Evolutionary conservation across 2,113 vertebrate genomes (phyloP).

Genomic region (Pachypanchax playfairii): DNA sequence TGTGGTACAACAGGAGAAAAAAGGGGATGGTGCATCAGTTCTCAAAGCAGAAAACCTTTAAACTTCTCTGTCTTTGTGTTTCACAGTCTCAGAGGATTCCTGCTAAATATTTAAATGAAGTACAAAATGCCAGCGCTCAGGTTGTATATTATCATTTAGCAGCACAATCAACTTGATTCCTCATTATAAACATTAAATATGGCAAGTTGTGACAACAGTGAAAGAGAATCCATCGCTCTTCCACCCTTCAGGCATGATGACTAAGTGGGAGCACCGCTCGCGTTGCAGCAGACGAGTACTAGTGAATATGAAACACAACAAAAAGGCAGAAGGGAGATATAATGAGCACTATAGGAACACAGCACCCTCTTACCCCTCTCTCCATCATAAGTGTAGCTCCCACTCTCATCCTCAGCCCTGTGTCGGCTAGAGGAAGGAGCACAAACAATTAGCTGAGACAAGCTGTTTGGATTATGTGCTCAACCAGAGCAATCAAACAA

Average conservation of each 20-base stretch:
- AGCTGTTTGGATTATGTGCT: conserved; percentile 72
- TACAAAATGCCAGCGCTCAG: conserved; percentile 28
- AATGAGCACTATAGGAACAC: conserved; percentile 72
- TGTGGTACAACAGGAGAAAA: conserved; percentile 69
- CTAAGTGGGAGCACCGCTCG: conserved; percentile 58
- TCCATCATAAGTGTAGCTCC: conserved; percentile 66
- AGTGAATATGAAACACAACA: conserved; percentile 63
- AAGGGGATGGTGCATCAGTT: conserved; percentile 45
- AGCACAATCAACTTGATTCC: conserved; percentile 27
- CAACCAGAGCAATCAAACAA: conserved; percentile 68
- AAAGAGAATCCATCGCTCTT: conserved; percentile 47
- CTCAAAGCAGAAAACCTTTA: conserved; percentile 42
- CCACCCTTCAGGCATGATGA: conserved; percentile 49
- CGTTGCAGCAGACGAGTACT: conserved; percentile 36
- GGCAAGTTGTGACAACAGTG: conserved; percentile 54
- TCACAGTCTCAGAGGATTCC: conserved; percentile 30
- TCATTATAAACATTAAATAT: conserved; percentile 66
- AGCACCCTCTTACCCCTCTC: conserved; percentile 60
- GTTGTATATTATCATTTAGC: conserved; percentile 32
- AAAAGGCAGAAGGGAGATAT: conserved; percentile 69
- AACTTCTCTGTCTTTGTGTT: conserved; percentile 32
- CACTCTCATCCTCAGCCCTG: conserved; percentile 57
- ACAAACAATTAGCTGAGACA: conserved; percentile 77
- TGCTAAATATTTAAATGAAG: conserved; percentile 53
- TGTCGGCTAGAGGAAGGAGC: conserved; percentile 69